Conservation (phyloP, 2,113 vertebrate species). For the Phodopus roborovskii region DNA sequence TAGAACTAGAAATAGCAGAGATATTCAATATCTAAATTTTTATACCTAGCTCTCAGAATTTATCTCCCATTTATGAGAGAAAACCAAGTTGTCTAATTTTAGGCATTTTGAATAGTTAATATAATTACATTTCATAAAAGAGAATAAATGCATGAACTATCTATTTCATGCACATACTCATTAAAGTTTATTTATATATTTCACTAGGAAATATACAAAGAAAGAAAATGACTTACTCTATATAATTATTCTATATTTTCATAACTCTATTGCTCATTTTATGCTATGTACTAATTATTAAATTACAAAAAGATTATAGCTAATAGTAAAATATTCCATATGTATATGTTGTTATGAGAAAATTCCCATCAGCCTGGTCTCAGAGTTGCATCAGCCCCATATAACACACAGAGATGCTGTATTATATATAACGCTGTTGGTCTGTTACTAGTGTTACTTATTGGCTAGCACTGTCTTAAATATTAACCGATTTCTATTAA, state of each 20-base stretch:
- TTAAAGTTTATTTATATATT: not conserved
- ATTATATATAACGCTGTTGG: too few relatives aligned
- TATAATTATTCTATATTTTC: slow-evolving; percentile 1
- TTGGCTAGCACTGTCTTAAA: too few relatives aligned
- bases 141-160: not conserved
- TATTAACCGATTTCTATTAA: too few relatives aligned
- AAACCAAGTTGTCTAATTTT: not conserved
- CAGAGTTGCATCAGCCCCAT: too few relatives aligned
- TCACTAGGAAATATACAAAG: not conserved
- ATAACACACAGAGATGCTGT: too few relatives aligned
- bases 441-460: too few relatives aligned
- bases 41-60: not conserved
- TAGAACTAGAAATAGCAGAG: not conserved
- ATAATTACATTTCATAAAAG: not conserved
- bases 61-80: not conserved
- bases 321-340: not conserved
- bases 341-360: not conserved
- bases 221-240: not conserved
- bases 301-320: not conserved
- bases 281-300: not conserved
- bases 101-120: not conserved
- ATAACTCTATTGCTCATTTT: not conserved
- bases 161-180: not conserved
- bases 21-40: not conserved
- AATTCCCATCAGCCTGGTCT: too few relatives aligned